These are phyloP conservation scores for Agrilus biguttatus DNA, from an alignment of 2,888 invertebrate genomes.

Conservation along the genomic window DNA sequence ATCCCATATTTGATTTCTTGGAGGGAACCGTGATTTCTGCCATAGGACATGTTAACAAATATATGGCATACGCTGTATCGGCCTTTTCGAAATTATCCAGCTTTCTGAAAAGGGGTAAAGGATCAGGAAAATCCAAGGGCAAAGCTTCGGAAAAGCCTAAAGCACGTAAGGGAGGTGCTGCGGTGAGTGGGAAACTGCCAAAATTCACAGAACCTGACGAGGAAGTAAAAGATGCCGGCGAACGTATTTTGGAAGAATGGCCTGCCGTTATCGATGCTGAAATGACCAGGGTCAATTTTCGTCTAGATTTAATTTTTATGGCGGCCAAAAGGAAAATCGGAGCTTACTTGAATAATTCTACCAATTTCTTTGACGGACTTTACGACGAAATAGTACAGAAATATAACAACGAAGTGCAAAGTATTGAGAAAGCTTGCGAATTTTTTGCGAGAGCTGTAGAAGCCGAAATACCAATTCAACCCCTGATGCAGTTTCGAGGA, in stretches of 20 bases:
- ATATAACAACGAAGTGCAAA: conserved; percentile 28
- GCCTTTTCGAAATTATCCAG: too few relatives aligned
- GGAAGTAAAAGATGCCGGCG: conserved; percentile 20
- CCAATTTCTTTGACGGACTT: conserved; percentile 35
- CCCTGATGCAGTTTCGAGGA: conserved; percentile 28
- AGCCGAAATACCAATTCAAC: conserved; percentile 28
- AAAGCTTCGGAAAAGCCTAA: conserved; percentile 1
- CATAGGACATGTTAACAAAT: too few relatives aligned
- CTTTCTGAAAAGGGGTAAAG: neutral
- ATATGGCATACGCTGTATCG: too few relatives aligned
- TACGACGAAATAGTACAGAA: conserved; percentile 32
- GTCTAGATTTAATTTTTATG: conserved; percentile 35
- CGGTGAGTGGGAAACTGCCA: conserved; percentile 3
- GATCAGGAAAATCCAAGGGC: conserved; percentile 1
- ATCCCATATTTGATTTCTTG: too few relatives aligned
- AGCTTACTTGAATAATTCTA: conserved; percentile 33
- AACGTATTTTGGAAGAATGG: conserved; percentile 42
- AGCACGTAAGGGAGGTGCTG: conserved; percentile 2
- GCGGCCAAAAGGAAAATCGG: conserved; percentile 33
- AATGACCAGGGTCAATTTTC: conserved; percentile 33
- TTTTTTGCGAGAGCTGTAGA: conserved; percentile 28
- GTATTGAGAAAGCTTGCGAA: conserved; percentile 25
- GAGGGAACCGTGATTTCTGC: too few relatives aligned
- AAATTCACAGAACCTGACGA: conserved; percentile 10
- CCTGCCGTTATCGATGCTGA: conserved; percentile 41